phyloP scores from a whole-genome alignment of 2,797 vertebrate genomes.

The Morus bassanus region DNA sequence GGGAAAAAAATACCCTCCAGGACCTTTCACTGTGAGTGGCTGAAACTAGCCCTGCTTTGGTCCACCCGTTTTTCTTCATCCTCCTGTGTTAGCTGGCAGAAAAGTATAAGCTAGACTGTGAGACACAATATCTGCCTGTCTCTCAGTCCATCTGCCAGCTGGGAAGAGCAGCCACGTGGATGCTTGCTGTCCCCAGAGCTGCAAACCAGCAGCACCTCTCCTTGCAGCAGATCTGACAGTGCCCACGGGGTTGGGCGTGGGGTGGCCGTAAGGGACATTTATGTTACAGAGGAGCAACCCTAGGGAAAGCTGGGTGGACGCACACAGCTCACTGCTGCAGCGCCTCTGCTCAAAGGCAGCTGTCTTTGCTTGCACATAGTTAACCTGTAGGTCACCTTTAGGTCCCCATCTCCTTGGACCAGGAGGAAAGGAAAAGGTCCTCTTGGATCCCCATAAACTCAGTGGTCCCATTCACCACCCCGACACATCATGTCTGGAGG shows the following conservation, averaged over 20 bases:
- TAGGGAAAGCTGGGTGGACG: too few relatives aligned
- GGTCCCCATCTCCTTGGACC: not conserved
- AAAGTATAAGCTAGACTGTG: not conserved
- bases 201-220: not conserved
- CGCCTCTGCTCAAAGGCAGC: not conserved
- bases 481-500: accelerated
- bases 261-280: not conserved
- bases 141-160: not conserved
- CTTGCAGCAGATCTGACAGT: not conserved
- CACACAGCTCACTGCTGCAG: not conserved
- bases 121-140: not conserved
- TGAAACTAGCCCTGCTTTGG: not conserved
- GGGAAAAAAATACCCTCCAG: not conserved
- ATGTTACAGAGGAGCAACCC: not conserved
- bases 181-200: not conserved
- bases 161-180: not conserved
- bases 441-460: not conserved
- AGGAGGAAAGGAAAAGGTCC: not conserved
- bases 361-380: not conserved
- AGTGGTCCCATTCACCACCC: accelerated
- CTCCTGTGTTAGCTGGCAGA: not conserved
- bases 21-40: not conserved
- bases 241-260: accelerated
- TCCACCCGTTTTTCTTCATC: not conserved
- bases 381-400: not conserved